Evolutionary conservation across 2,113 vertebrate genomes (phyloP), one percentile per base, ranked within the genome.

Genomic region (Pseudopodoces humilis): DNA sequence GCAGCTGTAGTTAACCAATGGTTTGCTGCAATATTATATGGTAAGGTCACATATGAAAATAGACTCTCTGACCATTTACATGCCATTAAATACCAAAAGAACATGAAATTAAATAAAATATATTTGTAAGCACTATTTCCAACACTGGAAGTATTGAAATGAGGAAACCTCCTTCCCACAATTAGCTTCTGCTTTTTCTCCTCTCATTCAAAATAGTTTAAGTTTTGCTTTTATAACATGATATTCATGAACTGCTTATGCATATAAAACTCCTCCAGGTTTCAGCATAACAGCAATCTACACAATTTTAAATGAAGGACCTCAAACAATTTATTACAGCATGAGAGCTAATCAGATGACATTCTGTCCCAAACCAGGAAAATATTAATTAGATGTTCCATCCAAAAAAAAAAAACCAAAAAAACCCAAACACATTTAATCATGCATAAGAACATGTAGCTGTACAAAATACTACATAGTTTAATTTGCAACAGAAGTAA

Each of bases 191-290:
- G 52, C 50, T 96, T 96, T 89, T 80, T 28, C 37, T 60, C 28
- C 20, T 60, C n/a, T 67, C 59, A 79, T 76, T 80, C 60, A 70
- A 77, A 56, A 33, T 70, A 81, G 35, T 71, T 88, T 94, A 88
- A 86, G 67, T 90, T 96, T 97, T 95, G 46, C 35, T 96, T 91
- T 87, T 91, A 7, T 56, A 70, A 59, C 25, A 56, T 1, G 7
- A 16, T 6, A 31, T 25, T 72, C 22, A 60, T 39, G 3, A 91
- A 53, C 19, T 70, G 53, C 18, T 92, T 53, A 47, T 22, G 31
- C 60, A 56, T 59, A 41, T 47, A 7, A 88, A 55, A 50, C 41
- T 80, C 41, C n/a, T 46, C 39, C 71, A 43, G 62, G 60, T 70
- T 88, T 56, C 28, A 63, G 52, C 2, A 1, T 19, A 69, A 80